Evolutionary conservation across 2,113 vertebrate species (phyloP).

Genomic region (Pelmatolapia mariae): DNA sequence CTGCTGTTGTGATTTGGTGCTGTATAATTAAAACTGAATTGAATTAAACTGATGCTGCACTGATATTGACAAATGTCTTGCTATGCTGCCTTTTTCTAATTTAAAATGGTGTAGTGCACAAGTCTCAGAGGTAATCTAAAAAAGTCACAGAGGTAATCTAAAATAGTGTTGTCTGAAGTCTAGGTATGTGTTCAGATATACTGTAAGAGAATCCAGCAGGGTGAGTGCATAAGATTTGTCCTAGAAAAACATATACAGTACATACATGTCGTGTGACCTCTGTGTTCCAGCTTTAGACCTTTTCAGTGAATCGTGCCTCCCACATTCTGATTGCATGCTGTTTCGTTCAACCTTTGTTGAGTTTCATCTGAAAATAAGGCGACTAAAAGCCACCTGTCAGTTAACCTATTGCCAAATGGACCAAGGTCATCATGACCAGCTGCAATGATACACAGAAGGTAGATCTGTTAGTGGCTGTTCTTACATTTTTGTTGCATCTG

Average conservation of each 20-base stretch:
- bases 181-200: not conserved
- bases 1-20: not conserved
- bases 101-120: not conserved
- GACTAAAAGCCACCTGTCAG: not conserved
- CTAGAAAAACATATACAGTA: not conserved
- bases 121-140: not conserved
- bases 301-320: not conserved
- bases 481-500: not conserved
- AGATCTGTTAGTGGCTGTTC: not conserved
- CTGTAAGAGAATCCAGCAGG: not conserved
- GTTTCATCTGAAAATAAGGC: not conserved
- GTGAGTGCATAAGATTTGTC: not conserved
- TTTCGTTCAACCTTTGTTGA: not conserved
- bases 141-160: not conserved
- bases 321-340: not conserved
- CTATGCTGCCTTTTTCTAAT: not conserved
- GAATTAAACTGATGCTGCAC: not conserved
- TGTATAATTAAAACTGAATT: not conserved
- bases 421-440: not conserved
- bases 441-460: not conserved
- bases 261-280: not conserved
- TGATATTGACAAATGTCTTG: not conserved
- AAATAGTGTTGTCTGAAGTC: not conserved
- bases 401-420: not conserved
- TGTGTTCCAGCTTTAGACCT: not conserved